phyloP scores from a whole-genome alignment of 2,888 invertebrate species.

The Macrosiphum euphorbiae region DNA sequence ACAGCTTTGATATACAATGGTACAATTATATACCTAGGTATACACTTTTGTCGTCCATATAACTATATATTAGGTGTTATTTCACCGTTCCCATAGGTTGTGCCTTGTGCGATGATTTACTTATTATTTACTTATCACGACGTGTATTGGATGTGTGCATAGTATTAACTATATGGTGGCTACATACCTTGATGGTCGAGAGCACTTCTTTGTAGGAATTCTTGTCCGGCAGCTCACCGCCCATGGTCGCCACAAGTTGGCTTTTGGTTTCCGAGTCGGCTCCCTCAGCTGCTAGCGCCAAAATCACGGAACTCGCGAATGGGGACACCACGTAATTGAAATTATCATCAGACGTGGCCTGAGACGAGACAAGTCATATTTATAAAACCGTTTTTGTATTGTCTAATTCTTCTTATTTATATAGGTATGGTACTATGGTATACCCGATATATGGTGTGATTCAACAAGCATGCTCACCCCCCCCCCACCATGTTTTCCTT shows the following conservation, averaged over 20 bases:
- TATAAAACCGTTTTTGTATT: neutral
- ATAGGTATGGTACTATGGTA: neutral
- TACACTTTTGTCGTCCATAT: neutral
- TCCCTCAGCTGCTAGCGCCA: conserved; percentile 78
- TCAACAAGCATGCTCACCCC: neutral
- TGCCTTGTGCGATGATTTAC: neutral
- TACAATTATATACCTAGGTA: neutral
- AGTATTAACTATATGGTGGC: neutral
- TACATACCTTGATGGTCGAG: conserved; percentile 72
- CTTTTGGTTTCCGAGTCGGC: conserved; percentile 75
- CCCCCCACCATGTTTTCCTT: neutral
- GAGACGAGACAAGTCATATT: conserved; percentile 59
- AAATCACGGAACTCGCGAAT: conserved; percentile 76
- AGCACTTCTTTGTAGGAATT: conserved; percentile 73
- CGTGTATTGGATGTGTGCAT: neutral
- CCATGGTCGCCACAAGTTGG: conserved; percentile 71
- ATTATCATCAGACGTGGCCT: conserved; percentile 73
- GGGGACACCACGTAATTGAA: conserved; percentile 78
- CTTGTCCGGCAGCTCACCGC: conserved; percentile 31
- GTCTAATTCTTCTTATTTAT: neutral
- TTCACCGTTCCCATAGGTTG: neutral
- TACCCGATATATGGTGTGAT: neutral
- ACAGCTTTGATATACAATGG: neutral
- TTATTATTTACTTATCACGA: neutral
- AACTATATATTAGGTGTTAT: neutral